Base-by-base conservation (phyloP, 1,140 invertebrate genomes). In the Cotesia glomerata region DNA sequence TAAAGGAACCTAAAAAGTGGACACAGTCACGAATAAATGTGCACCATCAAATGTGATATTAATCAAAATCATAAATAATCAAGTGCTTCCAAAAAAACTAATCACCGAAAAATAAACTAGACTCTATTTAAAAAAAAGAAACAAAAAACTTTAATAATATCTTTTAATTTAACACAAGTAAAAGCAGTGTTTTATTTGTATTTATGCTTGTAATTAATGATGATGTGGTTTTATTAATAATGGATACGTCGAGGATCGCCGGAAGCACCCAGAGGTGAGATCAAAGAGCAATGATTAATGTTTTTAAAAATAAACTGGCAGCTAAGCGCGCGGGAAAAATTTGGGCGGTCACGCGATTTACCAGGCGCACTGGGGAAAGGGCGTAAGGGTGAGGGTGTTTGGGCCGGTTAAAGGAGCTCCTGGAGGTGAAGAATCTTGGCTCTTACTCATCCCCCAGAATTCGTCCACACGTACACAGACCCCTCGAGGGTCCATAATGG, bases 401-500 rank as follows among this genome's bases (percentile, higher is more conserved):
- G 54, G 39, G 26, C 26, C 26, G 26, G 26, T 26, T 63, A 76
- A 76, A 66, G 74, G 69, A 71, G 61, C 74, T 66, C 39, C 26
- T 26, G 26, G 58, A 61, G 64, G 59, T 69, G 51, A 51, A 69
- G 68, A 32, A 59, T 73, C 59, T 56, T 39, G 51, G 59, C 62
- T 52, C 63, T n/a, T 62, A 32, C 59, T 49, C 74, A 75, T 74
- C 65, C 71, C 26, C 69, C 72, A 69, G 70, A 74, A 75, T 73
- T 61, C 70, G 16, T 69, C 67, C 67, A 75, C 62, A 71, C 68
- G 68, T 71, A 70, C 8, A 65, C 45, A 49, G 73, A 71, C 73
- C 76, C 77, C 78, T 76, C 75, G 68, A 78, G 81, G 80, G 78
- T 81, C 79, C 77, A 81, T 84, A 84, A 85, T 84, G 81, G 82